phyloP scores from a whole-genome alignment of 2,888 invertebrate species.

The Tetheella fluctuosa region DNA sequence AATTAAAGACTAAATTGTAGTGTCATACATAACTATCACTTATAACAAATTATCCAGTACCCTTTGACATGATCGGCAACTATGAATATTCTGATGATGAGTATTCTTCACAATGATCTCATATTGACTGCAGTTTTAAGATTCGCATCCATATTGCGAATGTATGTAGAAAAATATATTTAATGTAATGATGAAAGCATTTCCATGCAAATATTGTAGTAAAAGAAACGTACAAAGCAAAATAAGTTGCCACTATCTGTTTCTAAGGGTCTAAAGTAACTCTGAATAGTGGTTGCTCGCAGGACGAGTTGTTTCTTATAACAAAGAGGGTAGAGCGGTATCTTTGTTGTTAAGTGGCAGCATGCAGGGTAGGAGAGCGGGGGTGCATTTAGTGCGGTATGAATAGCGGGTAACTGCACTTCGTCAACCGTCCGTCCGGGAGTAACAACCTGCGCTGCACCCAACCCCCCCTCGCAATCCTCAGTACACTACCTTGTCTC shows the following conservation, averaged over 20 bases:
- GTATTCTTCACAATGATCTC: no score
- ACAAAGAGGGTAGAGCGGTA: slow-evolving; percentile 81
- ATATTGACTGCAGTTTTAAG: no score
- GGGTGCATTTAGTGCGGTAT: slow-evolving; percentile 75
- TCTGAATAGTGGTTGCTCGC: slow-evolving; percentile 69
- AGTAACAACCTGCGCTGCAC: slow-evolving; percentile 74
- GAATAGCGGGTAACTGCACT: slow-evolving; percentile 81
- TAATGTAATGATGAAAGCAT: not conserved
- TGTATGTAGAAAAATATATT: no score
- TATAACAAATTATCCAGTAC: no score
- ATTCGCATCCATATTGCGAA: no score
- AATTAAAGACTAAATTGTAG: no score
- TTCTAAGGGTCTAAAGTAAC: slow-evolving; percentile 61
- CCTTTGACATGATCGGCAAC: no score
- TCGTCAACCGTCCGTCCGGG: slow-evolving; percentile 79
- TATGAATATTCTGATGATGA: no score
- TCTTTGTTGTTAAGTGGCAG: slow-evolving; percentile 82
- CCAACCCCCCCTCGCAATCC: slow-evolving; percentile 46
- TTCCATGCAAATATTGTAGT: not conserved
- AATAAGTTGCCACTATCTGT: slow-evolving; percentile 57
- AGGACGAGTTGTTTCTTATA: slow-evolving; percentile 77
- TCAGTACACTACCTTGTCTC: slow-evolving; percentile 48
- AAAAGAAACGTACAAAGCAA: slow-evolving; percentile 29
- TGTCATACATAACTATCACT: no score
- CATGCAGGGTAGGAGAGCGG: slow-evolving; percentile 53